Evolutionary conservation across 23 tunicate genomes (phyloP).

Genomic region (Halocynthia aurantium): DNA sequence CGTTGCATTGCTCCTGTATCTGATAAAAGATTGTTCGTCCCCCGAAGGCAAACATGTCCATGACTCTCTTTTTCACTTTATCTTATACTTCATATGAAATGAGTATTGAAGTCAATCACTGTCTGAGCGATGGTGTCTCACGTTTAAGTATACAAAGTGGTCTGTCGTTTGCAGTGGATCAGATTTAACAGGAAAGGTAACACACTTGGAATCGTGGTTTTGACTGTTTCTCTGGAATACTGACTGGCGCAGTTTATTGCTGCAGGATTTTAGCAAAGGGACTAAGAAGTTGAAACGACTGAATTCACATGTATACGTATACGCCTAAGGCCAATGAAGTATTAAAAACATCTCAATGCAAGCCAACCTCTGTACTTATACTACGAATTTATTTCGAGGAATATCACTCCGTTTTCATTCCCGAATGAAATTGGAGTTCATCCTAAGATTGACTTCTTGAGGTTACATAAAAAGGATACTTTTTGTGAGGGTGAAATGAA

Average conservation of each 20-base stretch:
- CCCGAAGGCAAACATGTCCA: no score
- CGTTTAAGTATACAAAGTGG: no score
- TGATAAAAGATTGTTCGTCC: no score
- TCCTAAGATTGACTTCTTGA: constrained; percentile 55
- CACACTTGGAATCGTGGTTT: constrained; percentile 87
- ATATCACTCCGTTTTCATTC: constrained; percentile 42
- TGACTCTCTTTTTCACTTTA: no score
- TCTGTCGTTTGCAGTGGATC: not conserved
- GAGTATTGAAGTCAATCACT: no score
- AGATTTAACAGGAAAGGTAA: constrained; percentile 64
- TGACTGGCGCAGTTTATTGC: constrained; percentile 45
- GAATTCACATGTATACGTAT: constrained; percentile 33
- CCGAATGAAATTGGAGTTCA: constrained; percentile 63
- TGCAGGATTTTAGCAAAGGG: constrained; percentile 25
- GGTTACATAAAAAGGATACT: constrained; percentile 41
- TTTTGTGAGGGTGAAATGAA: constrained; percentile 79
- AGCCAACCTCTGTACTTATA: constrained; percentile 52
- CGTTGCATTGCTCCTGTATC: no score
- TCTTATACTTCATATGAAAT: no score
- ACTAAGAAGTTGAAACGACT: constrained; percentile 36
- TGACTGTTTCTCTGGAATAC: constrained; percentile 57
- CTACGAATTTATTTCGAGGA: constrained; percentile 30
- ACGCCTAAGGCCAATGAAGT: constrained; percentile 39
- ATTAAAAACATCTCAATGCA: constrained; percentile 18
- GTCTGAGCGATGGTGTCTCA: no score